Evolutionary conservation across 2,888 invertebrate species (phyloP).

Genomic region (Subacronicta megacephala): DNA sequence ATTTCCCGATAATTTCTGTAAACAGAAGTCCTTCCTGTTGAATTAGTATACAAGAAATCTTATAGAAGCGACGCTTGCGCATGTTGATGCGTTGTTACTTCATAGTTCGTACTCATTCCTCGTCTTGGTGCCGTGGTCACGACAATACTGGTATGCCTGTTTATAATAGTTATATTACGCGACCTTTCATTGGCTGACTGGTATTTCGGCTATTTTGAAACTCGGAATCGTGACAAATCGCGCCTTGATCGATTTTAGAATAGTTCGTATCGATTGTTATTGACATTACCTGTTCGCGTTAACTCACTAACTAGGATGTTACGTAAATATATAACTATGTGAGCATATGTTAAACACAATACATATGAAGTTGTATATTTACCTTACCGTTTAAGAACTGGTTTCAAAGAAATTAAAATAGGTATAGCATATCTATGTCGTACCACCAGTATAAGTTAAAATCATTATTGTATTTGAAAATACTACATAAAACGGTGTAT

Average conservation of each 20-base stretch:
- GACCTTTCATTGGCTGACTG: slow-evolving; percentile 59
- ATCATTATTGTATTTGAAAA: too few relatives aligned
- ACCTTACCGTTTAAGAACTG: slow-evolving; percentile 10
- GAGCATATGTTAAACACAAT: slow-evolving; percentile 16
- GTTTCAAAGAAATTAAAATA: slow-evolving; percentile 7
- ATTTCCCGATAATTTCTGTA: slow-evolving; percentile 62
- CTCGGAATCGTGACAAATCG: slow-evolving; percentile 59
- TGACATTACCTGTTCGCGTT: slow-evolving; percentile 28
- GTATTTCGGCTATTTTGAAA: slow-evolving; percentile 70
- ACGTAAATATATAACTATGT: slow-evolving; percentile 18
- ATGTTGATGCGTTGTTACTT: slow-evolving; percentile 53
- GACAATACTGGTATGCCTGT: slow-evolving; percentile 61
- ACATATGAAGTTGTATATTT: slow-evolving; percentile 3
- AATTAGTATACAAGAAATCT: slow-evolving; percentile 35
- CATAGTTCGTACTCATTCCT: slow-evolving; percentile 56
- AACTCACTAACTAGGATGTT: slow-evolving; percentile 21
- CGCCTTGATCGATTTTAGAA: slow-evolving; percentile 45
- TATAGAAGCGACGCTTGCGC: slow-evolving; percentile 24
- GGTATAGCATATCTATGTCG: too few relatives aligned
- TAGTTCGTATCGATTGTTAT: slow-evolving; percentile 25
- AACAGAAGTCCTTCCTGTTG: slow-evolving; percentile 49
- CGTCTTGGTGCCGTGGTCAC: slow-evolving; percentile 59
- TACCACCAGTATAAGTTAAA: too few relatives aligned
- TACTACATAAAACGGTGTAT: too few relatives aligned
- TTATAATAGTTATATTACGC: slow-evolving; percentile 53